phyloP scores from a whole-genome alignment of 1,140 invertebrate species.

The Parapsyche elsis region DNA sequence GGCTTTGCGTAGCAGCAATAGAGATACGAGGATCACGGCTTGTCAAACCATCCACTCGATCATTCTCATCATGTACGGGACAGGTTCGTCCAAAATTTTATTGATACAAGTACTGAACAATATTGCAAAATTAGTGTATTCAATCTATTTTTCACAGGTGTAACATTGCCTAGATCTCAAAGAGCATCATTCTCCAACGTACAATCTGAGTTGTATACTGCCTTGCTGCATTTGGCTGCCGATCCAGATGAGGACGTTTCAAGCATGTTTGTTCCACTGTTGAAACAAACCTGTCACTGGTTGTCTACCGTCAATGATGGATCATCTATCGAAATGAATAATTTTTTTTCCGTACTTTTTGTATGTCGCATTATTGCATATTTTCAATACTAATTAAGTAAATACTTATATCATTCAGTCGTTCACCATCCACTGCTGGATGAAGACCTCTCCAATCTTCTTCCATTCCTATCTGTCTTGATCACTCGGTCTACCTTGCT shows the following conservation, averaged over 20 bases:
- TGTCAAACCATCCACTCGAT: slow-evolving; percentile 54
- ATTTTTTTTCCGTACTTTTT: slow-evolving; percentile 45
- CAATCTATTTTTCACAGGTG: slow-evolving; percentile 29
- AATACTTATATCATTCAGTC: not conserved
- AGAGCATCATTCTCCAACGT: slow-evolving; percentile 25
- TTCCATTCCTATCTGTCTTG: no score
- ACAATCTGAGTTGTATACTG: slow-evolving; percentile 23
- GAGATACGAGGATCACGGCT: slow-evolving; percentile 51
- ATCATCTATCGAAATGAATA: slow-evolving; percentile 17
- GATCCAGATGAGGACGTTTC: slow-evolving; percentile 45
- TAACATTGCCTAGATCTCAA: slow-evolving; percentile 36
- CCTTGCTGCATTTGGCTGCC: slow-evolving; percentile 39
- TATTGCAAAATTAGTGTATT: not conserved
- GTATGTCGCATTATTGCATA: slow-evolving; percentile 25
- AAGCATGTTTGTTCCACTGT: slow-evolving; percentile 48
- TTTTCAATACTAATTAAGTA: not conserved
- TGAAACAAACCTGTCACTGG: slow-evolving; percentile 53
- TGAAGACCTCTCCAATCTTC: no score
- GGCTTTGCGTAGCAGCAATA: slow-evolving; percentile 46
- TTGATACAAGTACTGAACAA: not conserved
- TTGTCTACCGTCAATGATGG: slow-evolving; percentile 26
- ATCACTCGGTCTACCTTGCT: no score
- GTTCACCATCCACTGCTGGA: no score
- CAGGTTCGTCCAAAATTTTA: slow-evolving; percentile 34
- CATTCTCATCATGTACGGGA: slow-evolving; percentile 51